Percentiles rank a stretch among this genome's conserved stretches.
Evolutionary conservation across 2,113 vertebrate genomes (phyloP).

Genomic region (Octodon degus): DNA sequence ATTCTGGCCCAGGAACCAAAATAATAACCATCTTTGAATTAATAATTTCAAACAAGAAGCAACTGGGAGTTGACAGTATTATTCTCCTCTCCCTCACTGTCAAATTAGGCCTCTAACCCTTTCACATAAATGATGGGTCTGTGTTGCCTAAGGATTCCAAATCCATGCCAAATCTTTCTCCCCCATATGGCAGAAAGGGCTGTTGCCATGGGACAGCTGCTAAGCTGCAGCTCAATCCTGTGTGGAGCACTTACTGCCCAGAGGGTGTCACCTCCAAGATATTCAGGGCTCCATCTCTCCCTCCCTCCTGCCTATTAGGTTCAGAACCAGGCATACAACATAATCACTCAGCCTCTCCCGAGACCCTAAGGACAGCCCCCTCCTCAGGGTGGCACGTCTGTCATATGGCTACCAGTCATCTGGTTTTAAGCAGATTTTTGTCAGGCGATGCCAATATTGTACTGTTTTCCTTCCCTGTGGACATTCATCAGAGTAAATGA

Average conservation of each 20-base stretch:
- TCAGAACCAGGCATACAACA: constrained; percentile 40
- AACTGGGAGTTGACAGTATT: background rate
- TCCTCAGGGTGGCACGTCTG: constrained; percentile 73
- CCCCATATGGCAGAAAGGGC: constrained; percentile 76
- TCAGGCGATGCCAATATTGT: constrained; percentile 74
- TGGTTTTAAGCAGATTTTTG: constrained; percentile 78
- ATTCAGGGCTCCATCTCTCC: constrained; percentile 78
- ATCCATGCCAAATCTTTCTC: constrained; percentile 68
- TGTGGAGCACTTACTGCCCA: constrained; percentile 59
- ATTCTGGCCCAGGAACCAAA: background rate
- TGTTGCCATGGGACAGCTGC: constrained; percentile 76
- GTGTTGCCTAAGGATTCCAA: background rate
- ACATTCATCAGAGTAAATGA: constrained; percentile 72
- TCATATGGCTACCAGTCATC: constrained; percentile 80
- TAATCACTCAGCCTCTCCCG: constrained; percentile 56
- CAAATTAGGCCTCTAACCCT: constrained; percentile 45
- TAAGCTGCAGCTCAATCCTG: constrained; percentile 57
- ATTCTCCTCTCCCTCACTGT: background rate
- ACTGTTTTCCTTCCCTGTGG: constrained; percentile 59
- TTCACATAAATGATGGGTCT: constrained; percentile 41
- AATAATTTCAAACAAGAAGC: background rate
- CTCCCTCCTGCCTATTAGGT: constrained; percentile 66
- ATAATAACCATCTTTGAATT: constrained; percentile 37
- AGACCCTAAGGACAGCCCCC: constrained; percentile 64
- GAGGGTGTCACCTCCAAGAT: constrained; percentile 78